Evolutionary conservation across 2,797 vertebrate species (phyloP).

Genomic region (Galagoides demidoff): DNA sequence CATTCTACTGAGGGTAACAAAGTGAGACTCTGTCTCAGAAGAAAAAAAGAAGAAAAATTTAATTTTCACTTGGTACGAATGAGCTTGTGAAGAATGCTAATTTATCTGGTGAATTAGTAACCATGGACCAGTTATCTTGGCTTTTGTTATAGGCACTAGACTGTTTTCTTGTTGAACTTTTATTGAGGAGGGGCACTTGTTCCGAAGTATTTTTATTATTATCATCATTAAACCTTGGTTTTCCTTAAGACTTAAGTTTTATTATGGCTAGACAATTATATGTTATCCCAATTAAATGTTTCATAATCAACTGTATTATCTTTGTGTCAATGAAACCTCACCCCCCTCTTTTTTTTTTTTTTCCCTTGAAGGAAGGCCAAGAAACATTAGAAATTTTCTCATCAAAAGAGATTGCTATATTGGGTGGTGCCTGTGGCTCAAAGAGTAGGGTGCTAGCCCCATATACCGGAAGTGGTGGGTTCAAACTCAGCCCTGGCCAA

Average conservation of each 20-base stretch:
- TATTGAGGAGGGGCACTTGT: not conserved
- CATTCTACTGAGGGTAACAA: no score
- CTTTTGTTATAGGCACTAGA: not conserved
- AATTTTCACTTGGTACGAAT: not conserved
- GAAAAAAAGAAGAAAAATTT: no score
- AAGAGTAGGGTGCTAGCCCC: no score
- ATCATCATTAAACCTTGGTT: slow-evolving; percentile 1
- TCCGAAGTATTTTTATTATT: slow-evolving; percentile 37
- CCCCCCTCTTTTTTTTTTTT: not conserved
- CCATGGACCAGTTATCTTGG: not conserved
- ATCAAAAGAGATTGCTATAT: not conserved
- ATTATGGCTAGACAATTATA: not conserved
- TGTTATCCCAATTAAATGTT: slow-evolving; percentile 23
- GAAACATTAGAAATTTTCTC: slow-evolving; percentile 4
- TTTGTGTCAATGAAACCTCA: not conserved
- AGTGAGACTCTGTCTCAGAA: no score
- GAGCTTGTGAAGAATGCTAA: not conserved
- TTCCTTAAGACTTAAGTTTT: slow-evolving; percentile 22
- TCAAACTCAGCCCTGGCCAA: no score
- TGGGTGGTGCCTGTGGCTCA: no score
- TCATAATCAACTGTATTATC: not conserved
- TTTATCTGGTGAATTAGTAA: slow-evolving; percentile 1
- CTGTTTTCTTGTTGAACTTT: slow-evolving; percentile 22
- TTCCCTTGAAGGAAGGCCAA: not conserved
- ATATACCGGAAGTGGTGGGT: no score